Evolutionary conservation across 2,797 vertebrate species (phyloP), one percentile per base, ranked within the genome.

Genomic region (Rhadinocentrus ornatus): DNA sequence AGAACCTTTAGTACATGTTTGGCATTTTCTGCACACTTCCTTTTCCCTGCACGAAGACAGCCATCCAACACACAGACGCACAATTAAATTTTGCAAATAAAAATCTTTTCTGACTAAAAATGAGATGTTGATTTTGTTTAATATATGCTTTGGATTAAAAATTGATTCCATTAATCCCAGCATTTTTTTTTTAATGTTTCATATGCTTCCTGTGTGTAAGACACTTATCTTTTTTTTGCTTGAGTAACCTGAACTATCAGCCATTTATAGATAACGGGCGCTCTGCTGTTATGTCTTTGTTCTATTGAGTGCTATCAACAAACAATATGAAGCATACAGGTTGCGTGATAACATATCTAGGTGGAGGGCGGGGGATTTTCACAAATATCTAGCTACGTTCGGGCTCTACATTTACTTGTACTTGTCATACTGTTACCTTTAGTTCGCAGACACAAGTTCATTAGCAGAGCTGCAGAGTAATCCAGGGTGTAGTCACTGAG

Each of bases 371-470:
- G 18, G 20, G 2, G 2, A 20, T 20, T 35, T 48, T 35, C 5
- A 52, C 2, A 32, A 37, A 4, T 61, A 18, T 46, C 31, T 0
- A 66, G 18, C 12, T 44, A 9, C 65, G 8, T 22, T 6, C 53
- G 8, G n/a, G 4, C 58, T 71, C 18, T 41, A 12, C 15, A n/a
- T 63, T 16, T 9, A 22, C 12, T 50, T 27, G 20, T 39, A 27
- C 10, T 24, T 69, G 0, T 9, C 11, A 31, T 59, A 24, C 12
- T 53, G 12, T 72, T 80, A 98, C 97, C 98, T 95, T 95, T 89
- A 3, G 95, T 96, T 35, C 96, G 93, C 60, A 99, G 94, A 84
- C 96, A 98, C 58, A 99, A 95, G 86, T 98, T 99, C 97, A 99
- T 97, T 24, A 99, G 96, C 85, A 99, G 86, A 46, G 97, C 95